Evolutionary conservation across 2,888 invertebrate species (phyloP).

Genomic region (Galeruca laticollis): DNA sequence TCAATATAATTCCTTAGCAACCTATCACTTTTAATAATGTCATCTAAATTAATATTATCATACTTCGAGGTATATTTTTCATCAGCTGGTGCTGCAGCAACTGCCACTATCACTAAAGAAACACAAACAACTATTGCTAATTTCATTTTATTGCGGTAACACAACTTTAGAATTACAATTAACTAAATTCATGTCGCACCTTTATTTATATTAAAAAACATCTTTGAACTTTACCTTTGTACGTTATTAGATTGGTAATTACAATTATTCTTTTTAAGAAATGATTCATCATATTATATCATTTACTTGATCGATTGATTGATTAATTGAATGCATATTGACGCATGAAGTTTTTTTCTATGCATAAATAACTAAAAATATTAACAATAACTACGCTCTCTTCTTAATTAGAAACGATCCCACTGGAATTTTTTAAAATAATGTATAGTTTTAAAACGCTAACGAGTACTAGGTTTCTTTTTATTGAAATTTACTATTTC

Average conservation of each 20-base stretch:
- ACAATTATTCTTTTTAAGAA: not conserved
- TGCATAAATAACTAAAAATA: no score
- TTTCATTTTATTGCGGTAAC: conserved; percentile 40
- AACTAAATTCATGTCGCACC: conserved; percentile 3
- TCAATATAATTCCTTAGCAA: conserved; percentile 75
- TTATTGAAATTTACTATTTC: no score
- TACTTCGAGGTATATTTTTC: conserved; percentile 74
- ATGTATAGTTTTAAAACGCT: no score
- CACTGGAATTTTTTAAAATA: no score
- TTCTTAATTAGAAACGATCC: no score
- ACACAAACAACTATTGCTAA: conserved; percentile 36
- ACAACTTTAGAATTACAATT: not conserved
- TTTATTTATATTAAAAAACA: conserved; percentile 9
- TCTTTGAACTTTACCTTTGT: conserved; percentile 7
- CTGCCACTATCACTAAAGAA: conserved; percentile 28
- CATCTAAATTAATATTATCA: conserved; percentile 77
- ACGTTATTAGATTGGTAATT: not conserved
- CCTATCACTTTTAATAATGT: conserved; percentile 75
- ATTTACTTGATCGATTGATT: not conserved
- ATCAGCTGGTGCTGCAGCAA: conserved; percentile 36
- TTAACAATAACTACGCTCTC: no score
- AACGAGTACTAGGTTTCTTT: no score
- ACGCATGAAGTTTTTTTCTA: no score
- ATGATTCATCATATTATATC: not conserved
- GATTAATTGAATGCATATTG: no score